Base-by-base conservation (phyloP, 2,888 invertebrate species). In the Allolobophora icterica region DNA sequence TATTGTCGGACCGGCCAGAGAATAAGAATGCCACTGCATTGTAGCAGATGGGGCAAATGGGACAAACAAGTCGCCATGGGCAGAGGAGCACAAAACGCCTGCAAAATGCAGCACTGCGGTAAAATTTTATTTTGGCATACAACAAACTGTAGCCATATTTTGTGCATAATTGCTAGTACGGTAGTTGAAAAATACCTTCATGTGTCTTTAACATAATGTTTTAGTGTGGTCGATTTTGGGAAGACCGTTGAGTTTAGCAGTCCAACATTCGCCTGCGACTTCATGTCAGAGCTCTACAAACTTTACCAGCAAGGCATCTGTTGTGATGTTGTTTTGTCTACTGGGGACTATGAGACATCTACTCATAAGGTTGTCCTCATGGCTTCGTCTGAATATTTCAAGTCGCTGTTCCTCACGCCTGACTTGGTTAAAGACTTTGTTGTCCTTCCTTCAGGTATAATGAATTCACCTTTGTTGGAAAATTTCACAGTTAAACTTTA, bases 301-400 rank as follows among this genome's bases (percentile, higher is more conserved):
- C 71, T 90, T n/a, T 90, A 90, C 42, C 35, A 40, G 84, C 30
- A 38, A 5, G 40, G 84, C 42, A 42, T 84, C 84, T 84, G 35
- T 83, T 90, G 84, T 84, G 90, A 90, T 40, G 33, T 90, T 21
- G 84, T 90, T n/a, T 38, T 90, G 34, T 42, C 83, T 33, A n/a
- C 42, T 38, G 84, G 84, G 15, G 84, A 84, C 71, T 84, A 84
- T 34, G 33, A 84, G 42, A 84, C 89, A 19, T 83, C 83, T 24
- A 83, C 71, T 33, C 91, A 91, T 42, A 91, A 89, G 35, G 34
- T 91, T 40, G 45, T 91, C 71, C 91, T 91, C n/a, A 89, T 89
- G n/a, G 91, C 91, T 17, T 84, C 87, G 33, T 91, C 91, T 15
- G 83, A 91, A n/a, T 89, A 89, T 83, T 91, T 91, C 83, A 89